A percentile compares a stretch with the other conserved stretches of the same genome.
Conservation (phyloP, 2,113 vertebrate genomes). For the Gymnarchus niloticus region DNA sequence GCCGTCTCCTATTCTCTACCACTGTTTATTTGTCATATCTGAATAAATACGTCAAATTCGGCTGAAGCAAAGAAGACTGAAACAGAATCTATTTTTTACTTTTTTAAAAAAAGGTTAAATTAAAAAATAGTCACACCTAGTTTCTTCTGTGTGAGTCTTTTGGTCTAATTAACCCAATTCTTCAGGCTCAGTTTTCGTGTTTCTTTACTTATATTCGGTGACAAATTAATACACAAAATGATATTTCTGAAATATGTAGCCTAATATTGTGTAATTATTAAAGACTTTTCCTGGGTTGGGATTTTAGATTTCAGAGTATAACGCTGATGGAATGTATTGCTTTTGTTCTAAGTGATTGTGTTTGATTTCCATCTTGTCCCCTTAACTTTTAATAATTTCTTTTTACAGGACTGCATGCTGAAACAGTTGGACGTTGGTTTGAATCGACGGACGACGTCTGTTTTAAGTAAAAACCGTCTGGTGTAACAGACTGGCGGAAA, state of each 20-base stretch:
- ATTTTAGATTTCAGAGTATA: not conserved
- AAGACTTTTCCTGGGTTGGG: not conserved
- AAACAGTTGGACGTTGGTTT: not conserved
- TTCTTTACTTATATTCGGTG: too few relatives aligned
- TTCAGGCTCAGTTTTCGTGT: not conserved
- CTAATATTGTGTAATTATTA: not conserved
- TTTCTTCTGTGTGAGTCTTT: not conserved
- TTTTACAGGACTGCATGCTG: slow-evolving; percentile 7
- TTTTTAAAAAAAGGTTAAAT: not conserved
- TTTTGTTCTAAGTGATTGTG: not conserved
- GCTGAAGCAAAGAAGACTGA: too few relatives aligned
- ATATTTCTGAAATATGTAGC: not conserved
- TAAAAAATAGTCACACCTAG: slow-evolving; percentile 3
- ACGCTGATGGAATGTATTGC: not conserved
- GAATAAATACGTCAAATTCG: not conserved
- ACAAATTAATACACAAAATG: too few relatives aligned
- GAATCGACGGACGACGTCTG: not conserved
- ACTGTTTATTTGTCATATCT: slow-evolving; percentile 7
- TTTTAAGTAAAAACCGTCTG: not conserved
- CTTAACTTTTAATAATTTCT: not conserved
- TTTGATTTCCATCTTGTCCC: not conserved
- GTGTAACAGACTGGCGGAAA: not conserved
- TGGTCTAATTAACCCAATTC: not conserved
- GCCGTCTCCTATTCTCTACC: not conserved
- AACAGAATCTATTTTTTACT: too few relatives aligned